Percentiles rank a stretch among this genome's conserved stretches.
Conservation (phyloP, 2,888 invertebrate genomes). For the Melikaiella ostensackeni region DNA sequence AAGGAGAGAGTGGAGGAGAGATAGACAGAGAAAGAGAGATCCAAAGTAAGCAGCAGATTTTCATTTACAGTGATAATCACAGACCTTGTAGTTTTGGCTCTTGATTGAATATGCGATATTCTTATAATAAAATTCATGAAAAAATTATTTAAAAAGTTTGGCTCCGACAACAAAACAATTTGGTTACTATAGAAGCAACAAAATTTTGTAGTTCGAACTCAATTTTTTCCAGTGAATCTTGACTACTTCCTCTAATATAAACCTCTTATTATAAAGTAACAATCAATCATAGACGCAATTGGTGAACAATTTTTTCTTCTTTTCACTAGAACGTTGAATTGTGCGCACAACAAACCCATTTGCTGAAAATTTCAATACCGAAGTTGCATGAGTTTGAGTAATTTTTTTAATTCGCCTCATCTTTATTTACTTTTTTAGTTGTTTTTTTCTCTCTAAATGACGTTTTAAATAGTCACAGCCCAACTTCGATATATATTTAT, state of each 20-base stretch:
- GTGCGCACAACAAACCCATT: neutral
- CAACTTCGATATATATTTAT: slow-evolving; percentile 20
- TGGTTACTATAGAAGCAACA: too few species aligned
- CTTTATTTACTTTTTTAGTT: neutral
- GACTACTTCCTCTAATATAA: neutral
- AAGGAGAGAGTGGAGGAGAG: slow-evolving; percentile 25
- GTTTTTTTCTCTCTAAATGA: slow-evolving; percentile 5
- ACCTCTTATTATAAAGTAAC: neutral
- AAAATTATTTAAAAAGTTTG: neutral
- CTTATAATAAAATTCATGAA: neutral
- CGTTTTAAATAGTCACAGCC: slow-evolving; percentile 13
- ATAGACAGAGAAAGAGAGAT: slow-evolving; percentile 30
- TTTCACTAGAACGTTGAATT: neutral
- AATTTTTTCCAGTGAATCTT: too few species aligned
- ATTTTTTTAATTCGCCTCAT: neutral
- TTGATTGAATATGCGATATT: neutral
- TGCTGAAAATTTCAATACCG: neutral
- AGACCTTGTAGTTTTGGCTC: neutral
- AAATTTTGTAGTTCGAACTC: too few species aligned
- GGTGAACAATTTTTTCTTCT: neutral
- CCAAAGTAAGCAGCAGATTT: slow-evolving; percentile 13
- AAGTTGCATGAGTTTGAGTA: neutral
- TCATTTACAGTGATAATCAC: slow-evolving; percentile 10
- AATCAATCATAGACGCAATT: neutral
- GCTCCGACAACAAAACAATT: too few species aligned